Evolutionary conservation across 23 tunicate genomes (phyloP).

Genomic region (Halocynthia roretzi): DNA sequence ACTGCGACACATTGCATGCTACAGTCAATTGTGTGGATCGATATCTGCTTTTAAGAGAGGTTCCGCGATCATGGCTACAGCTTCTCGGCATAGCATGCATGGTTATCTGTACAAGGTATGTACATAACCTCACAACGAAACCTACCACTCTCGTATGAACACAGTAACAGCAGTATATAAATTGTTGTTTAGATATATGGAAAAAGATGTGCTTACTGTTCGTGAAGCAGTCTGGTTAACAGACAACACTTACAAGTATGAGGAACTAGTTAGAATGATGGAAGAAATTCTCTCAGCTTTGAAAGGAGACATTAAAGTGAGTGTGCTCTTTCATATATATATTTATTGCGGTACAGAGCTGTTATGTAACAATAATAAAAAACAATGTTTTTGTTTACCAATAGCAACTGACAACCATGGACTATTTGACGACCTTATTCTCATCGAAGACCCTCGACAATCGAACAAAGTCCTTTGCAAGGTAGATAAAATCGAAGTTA

Average conservation of each 20-base stretch:
- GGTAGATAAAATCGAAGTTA: too few relatives aligned
- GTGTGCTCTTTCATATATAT: neutral
- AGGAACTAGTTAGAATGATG: conserved; percentile 8
- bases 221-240: conserved; percentile 18
- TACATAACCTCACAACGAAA: neutral
- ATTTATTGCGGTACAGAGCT: too few relatives aligned
- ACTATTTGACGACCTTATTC: too few relatives aligned
- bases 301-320: conserved; percentile 14
- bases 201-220: conserved; percentile 16
- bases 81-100: conserved; percentile 24
- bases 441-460: too few relatives aligned
- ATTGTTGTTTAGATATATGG: conserved; percentile 1
- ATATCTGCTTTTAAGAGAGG: conserved; percentile 1
- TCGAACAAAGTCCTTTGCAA: too few relatives aligned
- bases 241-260: neutral
- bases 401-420: too few relatives aligned
- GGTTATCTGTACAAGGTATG: conserved; percentile 21
- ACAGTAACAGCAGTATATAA: neutral
- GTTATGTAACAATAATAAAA: too few relatives aligned
- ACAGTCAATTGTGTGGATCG: conserved; percentile 13
- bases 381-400: too few relatives aligned
- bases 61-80: neutral
- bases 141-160: neutral
- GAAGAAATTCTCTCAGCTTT: conserved; percentile 16
- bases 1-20: conserved; percentile 1